Evolutionary conservation across 2,888 invertebrate species (phyloP), one percentile per base, ranked within the genome.

Genomic region (Vandiemenella viatica): DNA sequence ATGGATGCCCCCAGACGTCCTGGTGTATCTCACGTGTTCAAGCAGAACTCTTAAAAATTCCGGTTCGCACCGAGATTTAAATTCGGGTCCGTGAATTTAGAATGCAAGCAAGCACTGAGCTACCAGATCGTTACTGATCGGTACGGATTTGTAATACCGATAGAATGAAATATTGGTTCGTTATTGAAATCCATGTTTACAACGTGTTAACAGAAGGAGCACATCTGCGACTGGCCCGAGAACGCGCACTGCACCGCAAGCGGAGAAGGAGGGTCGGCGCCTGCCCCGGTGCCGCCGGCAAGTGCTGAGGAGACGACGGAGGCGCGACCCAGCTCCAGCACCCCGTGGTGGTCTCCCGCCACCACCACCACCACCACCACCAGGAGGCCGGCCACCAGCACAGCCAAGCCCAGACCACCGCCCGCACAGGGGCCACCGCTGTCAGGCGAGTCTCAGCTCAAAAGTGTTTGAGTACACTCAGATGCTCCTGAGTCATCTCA

Each of bases 221-320:
- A 76, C 60, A 75, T 75, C 45, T 84, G 84, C 57, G 83, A 84
- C 59, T 84, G 84, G 84, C 83, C 84, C 0, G 65, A 63, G 22
- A 71, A 70, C 51, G 77, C 82, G 0, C 70, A 76, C 53, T 84
- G 84, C 58, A 1, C 60, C 60, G 48, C 42, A 19, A 53, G 43
- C 8, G 50, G 23, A 5, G 51, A 40, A 18, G 19, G 45, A 20
- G 53, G 54, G 18, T 46, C 49, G 5, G 21, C 37, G 6, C 45
- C 45, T 37, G 13, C 43, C 5, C 46, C 43, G n/a, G 53, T 54
- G 55, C 17, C 54, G 52, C 22, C 54, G 51, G 10, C 57, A 57
- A 51, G 47, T 58, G 3, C 58, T 56, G 0, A 53, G 57, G 1
- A 56, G 58, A 4, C 46, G 46, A 43, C 21, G 20, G 18, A 13